Evolutionary conservation across 2,797 vertebrate genomes (phyloP), one percentile per base, ranked within the genome.

Genomic region (Hydrocynus forskahlii): DNA sequence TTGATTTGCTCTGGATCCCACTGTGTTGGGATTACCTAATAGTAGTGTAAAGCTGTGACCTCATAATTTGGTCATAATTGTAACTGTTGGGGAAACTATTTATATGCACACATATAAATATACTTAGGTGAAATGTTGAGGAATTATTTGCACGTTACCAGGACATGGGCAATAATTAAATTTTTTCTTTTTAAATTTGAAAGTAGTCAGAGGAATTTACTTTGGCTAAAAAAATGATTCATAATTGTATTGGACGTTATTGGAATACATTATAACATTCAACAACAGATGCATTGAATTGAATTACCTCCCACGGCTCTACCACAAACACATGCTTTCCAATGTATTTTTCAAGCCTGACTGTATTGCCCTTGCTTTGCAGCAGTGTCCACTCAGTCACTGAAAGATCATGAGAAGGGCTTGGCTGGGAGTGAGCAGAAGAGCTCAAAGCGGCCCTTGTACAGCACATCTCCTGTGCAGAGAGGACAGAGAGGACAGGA

Each of bases 361-460:
- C n/a, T 40, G 64, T 67, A 52, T 64, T 60, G 25, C 38, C 48
- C 17, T 71, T 68, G 74, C 69, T 85, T 62, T 54, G 1, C 78
- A 93, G 93, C 87, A 55, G 87, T 89, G 64, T 93, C 92, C 14
- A 85, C 89, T 23, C 92, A 92, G 82, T 93, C 90, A 52, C 82
- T 92, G 79, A 91, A 89, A 75, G 91, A 91, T 78, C 88, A 90
- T 21, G 70, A 77, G 14, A 88, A 86, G 74, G 73, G 76, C 70
- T 88, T 82, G 0, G 83, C 85, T 70, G 84, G 81, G 62, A 84
- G 68, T 14, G 77, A 72, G 72, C 71, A 76, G 62, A 83, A 80
- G 57, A 70, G 21, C 29, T 57, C 2, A 1, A 68, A 69, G 48
- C 40, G 75, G 66, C 81, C 82, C 45, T 84, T 89, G 63, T 64